phyloP scores from a whole-genome alignment of 2,797 vertebrate genomes.

The Aphelocoma californica region DNA sequence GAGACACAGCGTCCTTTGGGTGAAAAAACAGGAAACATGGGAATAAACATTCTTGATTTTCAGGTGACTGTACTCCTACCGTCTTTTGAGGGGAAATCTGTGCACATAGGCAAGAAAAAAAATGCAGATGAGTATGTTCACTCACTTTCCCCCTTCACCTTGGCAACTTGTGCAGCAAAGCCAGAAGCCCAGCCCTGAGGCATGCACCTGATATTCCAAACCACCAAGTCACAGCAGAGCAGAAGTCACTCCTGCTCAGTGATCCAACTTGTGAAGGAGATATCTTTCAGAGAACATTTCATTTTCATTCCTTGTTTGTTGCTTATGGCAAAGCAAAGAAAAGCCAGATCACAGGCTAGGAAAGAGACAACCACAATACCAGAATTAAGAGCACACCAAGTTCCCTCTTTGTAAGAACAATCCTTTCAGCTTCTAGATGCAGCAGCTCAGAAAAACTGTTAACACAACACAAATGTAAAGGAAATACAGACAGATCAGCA shows the following conservation, averaged over 20 bases:
- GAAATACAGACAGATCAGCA: background rate
- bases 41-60: background rate
- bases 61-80: background rate
- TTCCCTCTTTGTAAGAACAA: background rate
- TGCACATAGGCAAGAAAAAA: background rate
- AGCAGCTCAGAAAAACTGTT: background rate
- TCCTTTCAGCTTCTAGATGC: background rate
- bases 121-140: background rate
- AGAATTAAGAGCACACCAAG: fast-evolving
- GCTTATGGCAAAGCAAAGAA: background rate
- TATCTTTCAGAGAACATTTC: background rate
- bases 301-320: background rate
- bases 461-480: background rate
- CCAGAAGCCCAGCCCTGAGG: background rate
- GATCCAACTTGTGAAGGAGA: background rate
- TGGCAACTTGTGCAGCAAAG: background rate
- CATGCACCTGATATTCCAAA: background rate
- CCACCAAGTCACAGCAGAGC: background rate
- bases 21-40: background rate
- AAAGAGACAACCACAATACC: background rate
- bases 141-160: background rate
- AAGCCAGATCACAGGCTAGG: background rate
- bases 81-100: background rate
- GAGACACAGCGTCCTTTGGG: fast-evolving
- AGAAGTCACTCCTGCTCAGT: background rate